phyloP scores from a whole-genome alignment of 2,888 invertebrate genomes.

The Epiperipatus broadwayi region DNA sequence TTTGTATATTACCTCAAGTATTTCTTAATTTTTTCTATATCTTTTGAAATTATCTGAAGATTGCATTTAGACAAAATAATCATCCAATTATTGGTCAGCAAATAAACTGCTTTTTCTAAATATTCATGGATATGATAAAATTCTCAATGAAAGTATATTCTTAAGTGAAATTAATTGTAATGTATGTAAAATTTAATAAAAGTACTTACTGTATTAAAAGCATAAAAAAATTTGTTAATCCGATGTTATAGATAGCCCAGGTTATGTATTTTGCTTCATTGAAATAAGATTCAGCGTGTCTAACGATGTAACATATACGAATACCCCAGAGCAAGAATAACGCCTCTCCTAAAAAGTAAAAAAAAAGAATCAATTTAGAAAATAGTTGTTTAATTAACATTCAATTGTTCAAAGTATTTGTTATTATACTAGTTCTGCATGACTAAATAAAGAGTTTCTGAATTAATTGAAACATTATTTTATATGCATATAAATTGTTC shows the following conservation, averaged over 20 bases:
- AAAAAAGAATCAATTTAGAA: conserved; percentile 14
- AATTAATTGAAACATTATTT: not conserved
- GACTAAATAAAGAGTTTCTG: not conserved
- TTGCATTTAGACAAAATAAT: no score
- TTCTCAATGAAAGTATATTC: no score
- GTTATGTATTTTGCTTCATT: conserved; percentile 82
- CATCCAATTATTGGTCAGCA: no score
- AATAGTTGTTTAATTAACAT: not conserved
- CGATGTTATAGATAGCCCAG: conserved; percentile 84
- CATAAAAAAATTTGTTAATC: conserved; percentile 75
- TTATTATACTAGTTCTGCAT: not conserved
- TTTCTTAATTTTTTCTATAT: no score
- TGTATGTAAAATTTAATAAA: not conserved
- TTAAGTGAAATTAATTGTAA: no score
- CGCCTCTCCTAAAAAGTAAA: conserved; percentile 25
- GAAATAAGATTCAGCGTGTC: conserved; percentile 72
- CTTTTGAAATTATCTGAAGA: no score
- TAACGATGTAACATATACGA: conserved; percentile 30
- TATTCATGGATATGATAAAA: no score
- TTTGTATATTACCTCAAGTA: no score
- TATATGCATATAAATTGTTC: not conserved
- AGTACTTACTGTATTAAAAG: conserved; percentile 72
- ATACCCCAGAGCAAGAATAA: conserved; percentile 31
- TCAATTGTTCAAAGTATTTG: not conserved
- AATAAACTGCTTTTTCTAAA: no score